Evolutionary conservation across 1,140 invertebrate genomes (phyloP).

Genomic region (Heliconius congener): DNA sequence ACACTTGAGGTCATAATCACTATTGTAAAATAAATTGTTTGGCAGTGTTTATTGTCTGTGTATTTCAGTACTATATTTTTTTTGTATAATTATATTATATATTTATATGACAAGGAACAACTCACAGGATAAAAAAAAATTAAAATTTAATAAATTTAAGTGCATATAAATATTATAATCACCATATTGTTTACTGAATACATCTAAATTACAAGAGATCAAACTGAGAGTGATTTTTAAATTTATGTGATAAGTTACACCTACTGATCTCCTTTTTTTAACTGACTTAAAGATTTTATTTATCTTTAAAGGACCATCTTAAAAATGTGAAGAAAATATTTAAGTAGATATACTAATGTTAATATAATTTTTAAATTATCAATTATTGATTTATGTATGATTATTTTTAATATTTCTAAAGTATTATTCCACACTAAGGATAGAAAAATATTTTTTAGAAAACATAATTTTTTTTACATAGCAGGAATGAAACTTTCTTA

Average conservation of each 20-base stretch:
- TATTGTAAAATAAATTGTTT: constrained; percentile 14
- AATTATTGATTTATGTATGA: neutral
- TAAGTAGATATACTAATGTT: neutral
- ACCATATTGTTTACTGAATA: neutral
- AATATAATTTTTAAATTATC: neutral
- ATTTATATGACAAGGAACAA: neutral
- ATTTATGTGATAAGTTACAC: neutral
- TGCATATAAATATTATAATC: neutral
- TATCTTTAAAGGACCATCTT: neutral
- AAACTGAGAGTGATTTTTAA: neutral
- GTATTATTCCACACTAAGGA: too few relatives aligned
- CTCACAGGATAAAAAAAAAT: neutral
- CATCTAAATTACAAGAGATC: constrained; percentile 6
- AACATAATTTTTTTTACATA: too few relatives aligned
- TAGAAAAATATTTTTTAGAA: too few relatives aligned
- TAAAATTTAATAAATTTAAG: neutral
- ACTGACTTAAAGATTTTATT: neutral
- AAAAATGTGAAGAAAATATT: too few relatives aligned
- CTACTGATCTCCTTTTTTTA: neutral
- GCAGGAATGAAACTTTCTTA: too few relatives aligned
- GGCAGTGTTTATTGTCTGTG: constrained; percentile 8
- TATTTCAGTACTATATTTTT: neutral
- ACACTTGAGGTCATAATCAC: neutral
- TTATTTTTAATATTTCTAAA: neutral
- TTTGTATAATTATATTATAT: neutral